A percentile compares a stretch with the other conserved stretches of the same genome.
These are phyloP conservation scores for Ypsolopha sequella DNA, from an alignment of 2,888 invertebrate species.

Conservation along the genomic window DNA sequence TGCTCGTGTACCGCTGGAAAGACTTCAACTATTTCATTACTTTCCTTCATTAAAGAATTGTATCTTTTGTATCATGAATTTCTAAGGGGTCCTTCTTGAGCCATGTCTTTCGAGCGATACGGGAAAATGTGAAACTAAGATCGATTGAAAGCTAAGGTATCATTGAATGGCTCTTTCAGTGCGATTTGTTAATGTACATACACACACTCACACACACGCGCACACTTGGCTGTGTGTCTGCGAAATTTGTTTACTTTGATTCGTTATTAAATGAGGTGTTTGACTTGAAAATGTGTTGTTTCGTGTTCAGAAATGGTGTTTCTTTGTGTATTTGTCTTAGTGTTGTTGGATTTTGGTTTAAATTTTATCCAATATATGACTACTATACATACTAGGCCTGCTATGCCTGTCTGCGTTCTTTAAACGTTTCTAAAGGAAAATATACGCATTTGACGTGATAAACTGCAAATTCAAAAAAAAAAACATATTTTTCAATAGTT, in stretches of 20 bases:
- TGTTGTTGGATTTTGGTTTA: too few species aligned
- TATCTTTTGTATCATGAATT: background rate
- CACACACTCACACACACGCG: constrained; percentile 61
- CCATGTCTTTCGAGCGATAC: background rate
- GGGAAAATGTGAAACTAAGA: background rate
- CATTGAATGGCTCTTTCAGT: constrained; percentile 19
- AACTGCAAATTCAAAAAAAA: too few species aligned
- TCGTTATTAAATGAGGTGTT: too few species aligned
- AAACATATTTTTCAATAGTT: too few species aligned
- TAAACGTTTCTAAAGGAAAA: too few species aligned
- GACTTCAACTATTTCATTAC: background rate
- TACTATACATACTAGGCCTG: too few species aligned
- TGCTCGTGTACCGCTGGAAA: background rate
- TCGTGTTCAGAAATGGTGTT: too few species aligned
- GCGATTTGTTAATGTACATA: constrained; percentile 50
- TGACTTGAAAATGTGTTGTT: too few species aligned
- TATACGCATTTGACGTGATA: too few species aligned
- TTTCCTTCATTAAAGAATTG: background rate
- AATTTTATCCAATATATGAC: too few species aligned
- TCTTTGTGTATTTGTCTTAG: too few species aligned
- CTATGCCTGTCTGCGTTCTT: too few species aligned
- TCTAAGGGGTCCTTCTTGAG: background rate
- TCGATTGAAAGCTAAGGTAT: constrained; percentile 8
- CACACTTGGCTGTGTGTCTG: constrained; percentile 46
- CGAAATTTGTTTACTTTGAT: constrained; percentile 27